A percentile compares a stretch with the other conserved stretches of the same genome.
phyloP scores from a whole-genome alignment of 2,113 vertebrate genomes.

The Phalacrocorax carbo region DNA sequence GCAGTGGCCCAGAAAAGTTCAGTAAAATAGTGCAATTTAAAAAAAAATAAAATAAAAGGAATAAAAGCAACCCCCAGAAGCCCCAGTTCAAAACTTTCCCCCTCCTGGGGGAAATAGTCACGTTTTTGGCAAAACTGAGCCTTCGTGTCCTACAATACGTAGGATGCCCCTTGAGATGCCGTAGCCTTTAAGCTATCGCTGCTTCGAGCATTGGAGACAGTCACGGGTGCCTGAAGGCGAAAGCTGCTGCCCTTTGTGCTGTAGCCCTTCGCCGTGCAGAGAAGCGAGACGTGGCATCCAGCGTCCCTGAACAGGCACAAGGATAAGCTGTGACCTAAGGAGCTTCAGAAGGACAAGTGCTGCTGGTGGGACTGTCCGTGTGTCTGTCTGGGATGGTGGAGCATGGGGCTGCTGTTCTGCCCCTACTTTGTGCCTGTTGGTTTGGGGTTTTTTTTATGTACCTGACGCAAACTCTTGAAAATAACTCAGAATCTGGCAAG shows the following conservation, averaged over 20 bases:
- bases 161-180: not conserved
- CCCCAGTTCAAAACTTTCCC: not conserved
- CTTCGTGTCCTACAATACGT: not conserved
- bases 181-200: not conserved
- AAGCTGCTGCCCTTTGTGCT: not conserved
- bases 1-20: not conserved
- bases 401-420: not conserved
- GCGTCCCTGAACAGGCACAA: fast-evolving
- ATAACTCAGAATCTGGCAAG: not conserved
- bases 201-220: fast-evolving
- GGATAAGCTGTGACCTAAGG: not conserved
- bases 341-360: not conserved
- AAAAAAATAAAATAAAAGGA: not conserved
- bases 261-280: not conserved
- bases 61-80: not conserved
- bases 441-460: not conserved
- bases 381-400: not conserved
- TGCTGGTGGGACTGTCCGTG: not conserved
- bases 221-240: not conserved
- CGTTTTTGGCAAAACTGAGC: not conserved
- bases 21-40: not conserved
- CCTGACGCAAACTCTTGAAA: not conserved
- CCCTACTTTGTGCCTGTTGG: not conserved
- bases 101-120: not conserved
- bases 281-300: not conserved